These are phyloP conservation scores for Grallaria varia DNA, from an alignment of 2,113 vertebrate species.

Conservation along the genomic window DNA sequence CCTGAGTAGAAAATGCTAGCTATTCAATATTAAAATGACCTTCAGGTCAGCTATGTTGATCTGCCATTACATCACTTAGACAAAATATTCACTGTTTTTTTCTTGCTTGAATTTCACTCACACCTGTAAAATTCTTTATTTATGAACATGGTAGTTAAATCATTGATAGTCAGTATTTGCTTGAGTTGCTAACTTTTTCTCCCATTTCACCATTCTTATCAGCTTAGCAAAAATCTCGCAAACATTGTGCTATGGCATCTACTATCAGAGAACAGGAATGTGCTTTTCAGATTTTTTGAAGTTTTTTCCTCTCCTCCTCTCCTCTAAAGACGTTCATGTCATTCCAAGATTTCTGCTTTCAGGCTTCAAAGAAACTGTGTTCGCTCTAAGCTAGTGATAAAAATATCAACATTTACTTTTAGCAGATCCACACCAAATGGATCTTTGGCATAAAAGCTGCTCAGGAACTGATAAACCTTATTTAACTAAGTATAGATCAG, in stretches of 20 bases:
- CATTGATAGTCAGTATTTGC: neutral
- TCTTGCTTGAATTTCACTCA: neutral
- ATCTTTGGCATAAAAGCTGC: neutral
- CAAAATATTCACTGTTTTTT: neutral
- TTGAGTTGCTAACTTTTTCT: neutral
- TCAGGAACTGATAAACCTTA: neutral
- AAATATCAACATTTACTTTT: neutral
- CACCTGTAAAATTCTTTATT: neutral
- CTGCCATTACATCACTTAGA: neutral
- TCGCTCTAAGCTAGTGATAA: neutral
- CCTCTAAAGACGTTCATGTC: neutral
- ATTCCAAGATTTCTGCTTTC: neutral
- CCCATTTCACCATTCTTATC: neutral
- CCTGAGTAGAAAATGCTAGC: neutral
- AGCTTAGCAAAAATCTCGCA: neutral
- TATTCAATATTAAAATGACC: neutral
- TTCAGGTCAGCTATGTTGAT: neutral
- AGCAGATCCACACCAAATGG: neutral
- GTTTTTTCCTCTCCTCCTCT: neutral
- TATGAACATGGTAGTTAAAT: neutral
- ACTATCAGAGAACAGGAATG: slow-evolving; percentile 1
- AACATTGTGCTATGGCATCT: neutral
- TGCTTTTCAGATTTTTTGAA: neutral
- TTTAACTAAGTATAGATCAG: neutral
- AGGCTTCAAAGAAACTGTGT: slow-evolving; percentile 13